These are phyloP conservation scores for Abrostola tripartita DNA, from an alignment of 2,888 invertebrate genomes.

Conservation along the genomic window DNA sequence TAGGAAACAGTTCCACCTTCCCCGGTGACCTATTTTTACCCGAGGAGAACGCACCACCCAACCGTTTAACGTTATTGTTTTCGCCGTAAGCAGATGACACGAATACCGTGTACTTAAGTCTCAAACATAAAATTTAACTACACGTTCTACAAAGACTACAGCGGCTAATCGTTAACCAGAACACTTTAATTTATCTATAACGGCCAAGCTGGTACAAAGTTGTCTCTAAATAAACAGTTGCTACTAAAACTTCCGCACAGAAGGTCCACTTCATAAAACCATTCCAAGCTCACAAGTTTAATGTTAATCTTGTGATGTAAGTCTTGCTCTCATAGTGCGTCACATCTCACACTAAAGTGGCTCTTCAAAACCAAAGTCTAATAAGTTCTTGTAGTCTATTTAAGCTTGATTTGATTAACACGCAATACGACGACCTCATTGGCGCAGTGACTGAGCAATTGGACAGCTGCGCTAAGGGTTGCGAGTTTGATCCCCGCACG, in stretches of 20 bases:
- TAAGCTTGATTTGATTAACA: too few species aligned
- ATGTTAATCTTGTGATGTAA: too few species aligned
- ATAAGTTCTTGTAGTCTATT: too few species aligned
- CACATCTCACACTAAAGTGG: neutral
- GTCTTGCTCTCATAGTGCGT: neutral
- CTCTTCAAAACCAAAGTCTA: too few species aligned
- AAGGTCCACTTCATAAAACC: constrained; percentile 13
- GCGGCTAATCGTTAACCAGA: constrained; percentile 53
- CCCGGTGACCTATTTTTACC: constrained; percentile 9
- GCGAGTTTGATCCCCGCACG: too few species aligned
- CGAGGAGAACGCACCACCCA: constrained; percentile 4
- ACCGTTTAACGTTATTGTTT: constrained; percentile 18
- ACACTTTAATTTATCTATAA: constrained; percentile 53
- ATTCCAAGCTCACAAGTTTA: neutral
- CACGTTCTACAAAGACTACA: constrained; percentile 43
- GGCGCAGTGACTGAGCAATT: too few species aligned
- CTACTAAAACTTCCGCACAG: constrained; percentile 9
- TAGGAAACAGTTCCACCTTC: neutral
- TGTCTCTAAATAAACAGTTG: constrained; percentile 50
- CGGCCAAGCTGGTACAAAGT: constrained; percentile 52
- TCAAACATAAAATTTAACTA: constrained; percentile 41
- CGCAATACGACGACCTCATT: too few species aligned
- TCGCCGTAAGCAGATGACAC: constrained; percentile 35
- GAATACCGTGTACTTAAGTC: constrained; percentile 24
- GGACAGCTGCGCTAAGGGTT: too few species aligned